These are phyloP conservation scores for Candoia aspera DNA, from an alignment of 2,113 vertebrate genomes.

Conservation along the genomic window DNA sequence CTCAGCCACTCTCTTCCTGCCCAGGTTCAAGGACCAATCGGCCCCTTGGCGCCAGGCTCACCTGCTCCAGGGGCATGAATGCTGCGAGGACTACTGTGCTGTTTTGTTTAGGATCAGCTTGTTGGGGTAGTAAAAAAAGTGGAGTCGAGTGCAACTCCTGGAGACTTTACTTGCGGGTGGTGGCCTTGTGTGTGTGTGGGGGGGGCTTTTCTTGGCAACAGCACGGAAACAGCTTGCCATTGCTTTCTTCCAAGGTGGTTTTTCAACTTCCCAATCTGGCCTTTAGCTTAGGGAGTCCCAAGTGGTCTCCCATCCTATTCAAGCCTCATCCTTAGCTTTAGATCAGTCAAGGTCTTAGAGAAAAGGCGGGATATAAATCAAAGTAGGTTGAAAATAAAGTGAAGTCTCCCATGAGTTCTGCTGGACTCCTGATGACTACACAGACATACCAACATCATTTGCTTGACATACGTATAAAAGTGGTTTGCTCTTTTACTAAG, in stretches of 20 bases:
- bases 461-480: too few relatives aligned
- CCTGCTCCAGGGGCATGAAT: neutral
- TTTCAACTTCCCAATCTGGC: neutral
- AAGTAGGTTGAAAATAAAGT: too few relatives aligned
- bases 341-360: neutral
- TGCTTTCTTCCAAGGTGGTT: neutral
- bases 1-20: neutral
- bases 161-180: neutral
- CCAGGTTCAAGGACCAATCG: neutral
- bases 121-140: neutral
- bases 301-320: neutral
- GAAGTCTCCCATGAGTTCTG: too few relatives aligned
- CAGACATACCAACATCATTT: too few relatives aligned
- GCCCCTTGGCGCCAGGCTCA: neutral
- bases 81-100: neutral
- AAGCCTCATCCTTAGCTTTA: neutral
- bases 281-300: neutral
- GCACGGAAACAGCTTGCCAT: neutral
- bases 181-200: too few relatives aligned
- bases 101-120: neutral
- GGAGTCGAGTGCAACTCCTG: neutral
- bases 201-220: neutral
- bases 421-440: too few relatives aligned
- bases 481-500: too few relatives aligned
- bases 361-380: too few relatives aligned